Base-by-base conservation (phyloP, 2,113 vertebrate species). In the Etheostoma spectabile region DNA sequence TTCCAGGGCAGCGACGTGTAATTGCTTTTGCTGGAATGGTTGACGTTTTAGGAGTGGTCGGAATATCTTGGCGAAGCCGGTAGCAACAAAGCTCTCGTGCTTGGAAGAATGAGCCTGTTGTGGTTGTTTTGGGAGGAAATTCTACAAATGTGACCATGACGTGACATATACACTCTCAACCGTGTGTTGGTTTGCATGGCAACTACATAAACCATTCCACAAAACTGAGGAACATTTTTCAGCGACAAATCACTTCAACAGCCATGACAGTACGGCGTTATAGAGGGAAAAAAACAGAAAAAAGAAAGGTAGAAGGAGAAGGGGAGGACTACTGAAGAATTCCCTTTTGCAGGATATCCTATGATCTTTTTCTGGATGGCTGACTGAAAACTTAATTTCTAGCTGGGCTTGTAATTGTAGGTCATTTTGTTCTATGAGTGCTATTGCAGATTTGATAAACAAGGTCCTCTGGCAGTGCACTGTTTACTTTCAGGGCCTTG, bases 321-420 rank as follows among this genome's bases (percentile, higher is more conserved):
- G 70, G 33, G 67, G 35, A 56, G 63, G 70, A 78, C 83, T 81
- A 16, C 82, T 85, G 60, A 91, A 90, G 83, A 89, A 90, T 90
- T 91, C 89, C 78, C 57, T 77, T 90, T 83, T 92, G 89, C 88
- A 90, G 89, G 91, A 88, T 91, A 84, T 95, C 95, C 95, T 96
- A 93, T 96, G 95, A 96, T 96, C 95, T 95, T 91, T 95, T 92
- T 89, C 94, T 94, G 94, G 93, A 96, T 93, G 87, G 91, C 82
- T 95, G 95, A 95, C 95, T 96, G 84, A 96, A 94, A 96, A 96
- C 95, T 95, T 96, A 95, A 97, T 97, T 95, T 95, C 94, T 96
- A 96, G 94, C 94, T 95, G 94, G 93, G 94, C 94, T 95, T 95
- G 96, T 97, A 97, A 97, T 98, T 97, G 95, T 96, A 95, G 96